A percentile compares a stretch with the other conserved stretches of the same genome.
phyloP scores from a whole-genome alignment of 1,140 invertebrate genomes.

The Cherax quadricarinatus region DNA sequence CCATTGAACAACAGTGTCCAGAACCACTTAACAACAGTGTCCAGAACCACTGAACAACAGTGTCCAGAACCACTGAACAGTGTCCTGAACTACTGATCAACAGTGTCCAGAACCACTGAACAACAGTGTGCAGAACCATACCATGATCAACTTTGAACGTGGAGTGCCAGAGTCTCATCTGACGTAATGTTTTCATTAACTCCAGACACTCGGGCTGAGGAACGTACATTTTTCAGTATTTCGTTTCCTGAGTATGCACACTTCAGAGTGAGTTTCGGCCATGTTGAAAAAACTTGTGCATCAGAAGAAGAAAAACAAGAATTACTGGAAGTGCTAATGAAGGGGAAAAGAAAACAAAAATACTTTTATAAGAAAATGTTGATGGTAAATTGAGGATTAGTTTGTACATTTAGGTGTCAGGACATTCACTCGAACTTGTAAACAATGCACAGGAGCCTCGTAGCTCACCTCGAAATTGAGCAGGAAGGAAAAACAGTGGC shows the following conservation, averaged over 20 bases:
- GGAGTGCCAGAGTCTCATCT: too few species aligned
- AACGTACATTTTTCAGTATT: not conserved
- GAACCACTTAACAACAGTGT: not conserved
- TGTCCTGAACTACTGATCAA: too few species aligned
- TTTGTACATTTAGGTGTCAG: not conserved
- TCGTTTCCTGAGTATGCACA: not conserved
- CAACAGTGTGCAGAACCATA: too few species aligned
- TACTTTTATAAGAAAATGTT: not conserved
- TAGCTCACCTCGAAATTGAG: not conserved
- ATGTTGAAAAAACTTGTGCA: not conserved
- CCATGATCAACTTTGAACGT: too few species aligned
- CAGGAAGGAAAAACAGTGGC: not conserved
- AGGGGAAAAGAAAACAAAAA: not conserved
- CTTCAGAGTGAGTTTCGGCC: too few species aligned
- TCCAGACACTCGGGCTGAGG: too few species aligned
- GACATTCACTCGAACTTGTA: not conserved
- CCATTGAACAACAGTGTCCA: not conserved
- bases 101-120: too few species aligned
- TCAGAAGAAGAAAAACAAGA: not conserved
- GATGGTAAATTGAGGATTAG: not conserved
- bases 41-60: too few species aligned
- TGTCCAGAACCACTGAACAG: too few species aligned
- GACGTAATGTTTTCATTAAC: too few species aligned
- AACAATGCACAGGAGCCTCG: not conserved
- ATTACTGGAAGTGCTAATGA: not conserved